Evolutionary conservation across 1,140 invertebrate species (phyloP).

Genomic region (Polyergus mexicanus): DNA sequence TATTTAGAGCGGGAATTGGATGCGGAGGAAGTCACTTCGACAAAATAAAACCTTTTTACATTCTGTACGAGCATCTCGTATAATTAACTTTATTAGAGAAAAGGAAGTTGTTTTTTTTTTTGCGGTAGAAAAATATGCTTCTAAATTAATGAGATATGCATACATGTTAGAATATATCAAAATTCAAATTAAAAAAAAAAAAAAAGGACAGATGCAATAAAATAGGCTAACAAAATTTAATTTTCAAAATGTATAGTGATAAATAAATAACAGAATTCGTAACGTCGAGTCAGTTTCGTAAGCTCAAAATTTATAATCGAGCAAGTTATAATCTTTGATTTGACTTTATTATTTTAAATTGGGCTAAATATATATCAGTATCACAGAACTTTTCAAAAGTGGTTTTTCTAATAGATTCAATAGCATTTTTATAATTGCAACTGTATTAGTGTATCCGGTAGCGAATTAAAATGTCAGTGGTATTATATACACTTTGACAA

Average conservation of each 20-base stretch:
- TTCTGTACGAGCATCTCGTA: not conserved
- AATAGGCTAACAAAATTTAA: too few relatives aligned
- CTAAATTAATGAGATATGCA: not conserved
- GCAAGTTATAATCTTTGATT: not conserved
- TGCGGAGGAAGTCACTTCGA: not conserved
- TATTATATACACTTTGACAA: not conserved
- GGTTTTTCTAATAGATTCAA: not conserved
- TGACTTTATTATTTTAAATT: not conserved
- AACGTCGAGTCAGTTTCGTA: not conserved
- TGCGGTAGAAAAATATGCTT: not conserved
- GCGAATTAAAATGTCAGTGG: not conserved
- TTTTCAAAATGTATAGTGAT: not conserved
- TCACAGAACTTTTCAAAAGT: not conserved
- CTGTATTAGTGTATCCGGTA: not conserved
- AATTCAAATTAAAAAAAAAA: not conserved
- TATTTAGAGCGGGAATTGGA: not conserved
- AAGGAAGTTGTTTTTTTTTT: not conserved
- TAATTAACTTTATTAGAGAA: not conserved
- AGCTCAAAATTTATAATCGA: not conserved
- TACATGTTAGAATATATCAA: not conserved
- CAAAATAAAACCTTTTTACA: not conserved
- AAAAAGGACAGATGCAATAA: not conserved
- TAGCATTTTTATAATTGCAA: not conserved
- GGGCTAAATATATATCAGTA: not conserved
- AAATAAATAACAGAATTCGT: not conserved